Conservation (phyloP, 2,888 invertebrate species). For the Acleris literana region DNA sequence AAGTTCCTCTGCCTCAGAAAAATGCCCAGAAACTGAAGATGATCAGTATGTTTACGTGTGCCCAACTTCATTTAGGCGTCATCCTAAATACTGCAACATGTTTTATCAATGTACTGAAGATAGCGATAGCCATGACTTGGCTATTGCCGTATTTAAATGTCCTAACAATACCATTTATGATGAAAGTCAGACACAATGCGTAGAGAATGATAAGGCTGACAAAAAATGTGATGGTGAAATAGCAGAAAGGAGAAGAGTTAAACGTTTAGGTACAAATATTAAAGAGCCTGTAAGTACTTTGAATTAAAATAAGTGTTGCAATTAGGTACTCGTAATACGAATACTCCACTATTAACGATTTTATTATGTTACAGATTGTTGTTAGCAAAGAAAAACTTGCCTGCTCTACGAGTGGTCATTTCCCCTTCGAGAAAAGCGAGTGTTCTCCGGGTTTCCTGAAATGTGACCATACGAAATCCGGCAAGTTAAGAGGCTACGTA, state of each 20-base stretch:
- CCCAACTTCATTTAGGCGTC: slow-evolving; percentile 91
- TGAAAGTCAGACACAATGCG: slow-evolving; percentile 88
- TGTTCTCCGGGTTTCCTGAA: slow-evolving; percentile 89
- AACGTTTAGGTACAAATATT: slow-evolving; percentile 76
- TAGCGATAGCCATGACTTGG: slow-evolving; percentile 86
- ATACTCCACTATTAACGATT: slow-evolving; percentile 8
- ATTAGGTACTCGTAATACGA: neutral
- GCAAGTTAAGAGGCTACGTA: slow-evolving; percentile 86
- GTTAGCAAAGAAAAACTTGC: slow-evolving; percentile 79
- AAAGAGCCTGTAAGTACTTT: slow-evolving; percentile 83
- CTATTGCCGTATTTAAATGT: slow-evolving; percentile 89
- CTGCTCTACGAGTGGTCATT: slow-evolving; percentile 88
- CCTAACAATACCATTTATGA: slow-evolving; percentile 91
- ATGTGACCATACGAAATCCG: slow-evolving; percentile 81
- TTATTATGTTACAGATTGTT: slow-evolving; percentile 82
- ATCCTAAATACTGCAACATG: slow-evolving; percentile 91
- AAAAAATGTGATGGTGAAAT: slow-evolving; percentile 83
- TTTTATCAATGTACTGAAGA: slow-evolving; percentile 92
- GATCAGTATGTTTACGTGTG: slow-evolving; percentile 90
- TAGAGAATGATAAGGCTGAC: slow-evolving; percentile 84
- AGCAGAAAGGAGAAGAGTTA: slow-evolving; percentile 80
- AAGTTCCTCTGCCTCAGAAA: slow-evolving; percentile 51
- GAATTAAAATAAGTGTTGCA: neutral
- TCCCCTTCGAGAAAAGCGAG: slow-evolving; percentile 85
- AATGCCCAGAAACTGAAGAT: slow-evolving; percentile 84